phyloP scores from a whole-genome alignment of 2,113 vertebrate genomes.

The Lophura nycthemera region DNA sequence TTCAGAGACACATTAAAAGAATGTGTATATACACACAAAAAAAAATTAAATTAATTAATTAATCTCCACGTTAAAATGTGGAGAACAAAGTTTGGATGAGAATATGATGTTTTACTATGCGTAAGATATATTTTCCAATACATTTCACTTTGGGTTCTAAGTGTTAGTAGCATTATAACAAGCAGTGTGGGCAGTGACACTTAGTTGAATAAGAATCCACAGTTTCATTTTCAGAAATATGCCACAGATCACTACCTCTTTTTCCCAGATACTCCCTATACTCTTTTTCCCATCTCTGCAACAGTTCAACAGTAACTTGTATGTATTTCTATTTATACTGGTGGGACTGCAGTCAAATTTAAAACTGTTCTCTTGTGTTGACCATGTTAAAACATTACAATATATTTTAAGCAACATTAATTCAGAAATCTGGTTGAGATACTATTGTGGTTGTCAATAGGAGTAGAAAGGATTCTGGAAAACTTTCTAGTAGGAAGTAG shows the following conservation, averaged over 20 bases:
- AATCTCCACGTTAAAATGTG: not conserved
- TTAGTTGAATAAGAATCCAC: not conserved
- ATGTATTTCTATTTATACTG: not conserved
- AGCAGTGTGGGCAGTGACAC: not conserved
- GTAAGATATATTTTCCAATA: not conserved
- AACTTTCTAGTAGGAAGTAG: not conserved
- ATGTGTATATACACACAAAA: not conserved
- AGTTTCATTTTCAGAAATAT: not conserved
- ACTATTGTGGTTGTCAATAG: not conserved
- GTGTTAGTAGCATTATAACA: not conserved
- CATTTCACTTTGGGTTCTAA: not conserved
- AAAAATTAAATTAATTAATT: not conserved
- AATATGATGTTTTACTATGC: not conserved
- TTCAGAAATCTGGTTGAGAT: not conserved
- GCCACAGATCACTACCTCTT: not conserved
- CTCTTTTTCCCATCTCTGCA: not conserved
- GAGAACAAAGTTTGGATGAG: not conserved
- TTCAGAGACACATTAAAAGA: not conserved
- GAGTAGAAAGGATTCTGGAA: not conserved
- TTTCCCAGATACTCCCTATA: not conserved
- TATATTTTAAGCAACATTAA: not conserved
- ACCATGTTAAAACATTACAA: not conserved
- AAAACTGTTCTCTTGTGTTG: not conserved
- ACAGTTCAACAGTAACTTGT: not conserved
- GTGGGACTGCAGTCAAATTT: not conserved